Base-by-base conservation (phyloP, 2,113 vertebrate genomes). In the Chaetodon auriga region DNA sequence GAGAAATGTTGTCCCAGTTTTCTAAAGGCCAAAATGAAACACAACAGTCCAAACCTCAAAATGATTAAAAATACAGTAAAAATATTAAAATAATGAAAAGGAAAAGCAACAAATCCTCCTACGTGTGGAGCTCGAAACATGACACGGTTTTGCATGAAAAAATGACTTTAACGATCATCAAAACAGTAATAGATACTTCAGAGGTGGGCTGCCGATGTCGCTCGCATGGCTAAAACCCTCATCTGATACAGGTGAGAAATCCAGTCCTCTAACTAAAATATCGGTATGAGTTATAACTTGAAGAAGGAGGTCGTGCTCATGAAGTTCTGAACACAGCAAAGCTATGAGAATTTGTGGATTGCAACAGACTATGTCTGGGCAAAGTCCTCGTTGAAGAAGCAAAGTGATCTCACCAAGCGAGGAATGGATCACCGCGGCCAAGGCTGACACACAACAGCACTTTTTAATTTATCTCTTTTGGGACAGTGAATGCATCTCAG, bases 401-500 rank as follows among this genome's bases (percentile, higher is more conserved):
- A 57, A 63, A 83, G 36, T 83, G 80, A 86, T 74, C 63, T 79
- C 53, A n/a, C 30, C 62, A 51, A 51, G 43, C 19, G 35, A 55
- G 68, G 57, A 85, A 80, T 61, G 15, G 70, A 76, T 80, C 38
- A 75, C 23, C 7, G 1, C 51, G 65, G 18, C 79, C 78, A 58
- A 58, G 45, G 25, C 83, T 51, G 68, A 58, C 68, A 69, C 51
- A 65, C 55, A 77, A 63, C 60, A 36, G 36, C 54, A 62, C 46
- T 70, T 81, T 78, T 65, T 64, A 74, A 62, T 86, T 70, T 21
- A 41, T 65, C 55, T 83, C 51, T 63, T 74, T 53, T 63, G 65
- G 72, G 77, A 76, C n/a, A 63, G 62, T 87, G 77, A 89, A 90
- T 81, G 57, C 89, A 85, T 84, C 77, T 21, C 82, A 85, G 72